phyloP scores from a whole-genome alignment of 2,113 vertebrate genomes.

The Scomber japonicus region DNA sequence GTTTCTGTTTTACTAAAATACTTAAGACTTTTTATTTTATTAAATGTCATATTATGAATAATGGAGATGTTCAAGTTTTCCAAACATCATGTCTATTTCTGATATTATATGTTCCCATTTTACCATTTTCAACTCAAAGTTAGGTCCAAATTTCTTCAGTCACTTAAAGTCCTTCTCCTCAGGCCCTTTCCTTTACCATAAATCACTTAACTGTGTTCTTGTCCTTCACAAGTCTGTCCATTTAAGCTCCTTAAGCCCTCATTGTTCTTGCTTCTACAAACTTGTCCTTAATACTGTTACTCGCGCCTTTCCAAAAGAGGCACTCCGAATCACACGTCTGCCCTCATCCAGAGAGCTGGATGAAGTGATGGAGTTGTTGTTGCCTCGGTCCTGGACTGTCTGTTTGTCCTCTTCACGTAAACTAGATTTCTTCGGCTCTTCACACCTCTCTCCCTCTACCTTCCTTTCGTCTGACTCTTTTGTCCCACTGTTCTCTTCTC shows the following conservation, averaged over 20 bases:
- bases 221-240: slow-evolving; percentile 36
- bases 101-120: slow-evolving; percentile 54
- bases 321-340: slow-evolving; percentile 38
- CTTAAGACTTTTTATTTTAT: slow-evolving; percentile 51
- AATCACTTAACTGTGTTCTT: slow-evolving; percentile 29
- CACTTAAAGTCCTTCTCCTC: slow-evolving; percentile 8
- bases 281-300: slow-evolving; percentile 82
- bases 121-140: slow-evolving; percentile 18
- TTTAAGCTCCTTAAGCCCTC: slow-evolving; percentile 29
- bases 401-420: slow-evolving; percentile 40
- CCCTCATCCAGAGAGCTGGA: slow-evolving; percentile 42
- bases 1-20: slow-evolving; percentile 22
- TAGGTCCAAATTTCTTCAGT: slow-evolving; percentile 29
- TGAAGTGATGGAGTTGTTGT: slow-evolving; percentile 24
- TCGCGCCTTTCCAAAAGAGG: slow-evolving; percentile 73
- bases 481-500: slow-evolving; percentile 2
- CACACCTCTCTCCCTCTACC: slow-evolving; percentile 32
- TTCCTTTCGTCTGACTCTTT: slow-evolving; percentile 36
- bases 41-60: slow-evolving; percentile 21
- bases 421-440: slow-evolving; percentile 39
- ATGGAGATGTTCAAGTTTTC: slow-evolving; percentile 57
- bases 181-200: slow-evolving; percentile 15
- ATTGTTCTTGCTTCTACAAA: slow-evolving; percentile 68
- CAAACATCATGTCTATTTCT: slow-evolving; percentile 6
- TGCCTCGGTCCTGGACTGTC: slow-evolving; percentile 20